A percentile compares a stretch with the other conserved stretches of the same genome.
phyloP scores from a whole-genome alignment of 37 sponge, comb jelly and placozoan species.

The Diacarnus erythraeanus region DNA sequence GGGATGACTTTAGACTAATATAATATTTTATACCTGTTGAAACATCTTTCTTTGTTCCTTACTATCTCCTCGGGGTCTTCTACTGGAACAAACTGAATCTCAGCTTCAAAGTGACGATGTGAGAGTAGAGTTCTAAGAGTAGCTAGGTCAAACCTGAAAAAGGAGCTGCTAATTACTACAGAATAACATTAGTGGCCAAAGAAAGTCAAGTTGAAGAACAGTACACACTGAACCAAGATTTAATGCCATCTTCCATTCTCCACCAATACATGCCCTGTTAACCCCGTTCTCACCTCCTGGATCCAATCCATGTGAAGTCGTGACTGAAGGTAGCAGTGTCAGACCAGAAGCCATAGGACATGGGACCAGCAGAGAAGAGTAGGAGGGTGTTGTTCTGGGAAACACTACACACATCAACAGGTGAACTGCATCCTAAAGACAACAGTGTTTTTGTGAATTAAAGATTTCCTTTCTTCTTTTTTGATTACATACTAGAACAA shows the following conservation, averaged over 20 bases:
- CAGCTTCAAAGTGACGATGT: slow-evolving; percentile 45
- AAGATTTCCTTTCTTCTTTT: no score
- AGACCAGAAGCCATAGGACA: slow-evolving; percentile 66
- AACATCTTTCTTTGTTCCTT: slow-evolving; percentile 30
- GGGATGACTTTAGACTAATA: no score
- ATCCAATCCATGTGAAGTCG: slow-evolving; percentile 18
- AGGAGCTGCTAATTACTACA: neutral
- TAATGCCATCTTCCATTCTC: neutral
- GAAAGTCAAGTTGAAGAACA: neutral
- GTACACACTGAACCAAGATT: neutral
- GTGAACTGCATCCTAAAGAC: slow-evolving; percentile 67
- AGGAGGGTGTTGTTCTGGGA: slow-evolving; percentile 45
- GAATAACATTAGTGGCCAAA: no score
- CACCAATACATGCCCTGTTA: neutral
- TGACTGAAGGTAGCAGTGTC: slow-evolving; percentile 43
- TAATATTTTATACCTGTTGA: slow-evolving; percentile 20
- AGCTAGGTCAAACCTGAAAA: slow-evolving; percentile 19
- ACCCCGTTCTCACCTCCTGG: slow-evolving; percentile 1
- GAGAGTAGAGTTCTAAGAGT: slow-evolving; percentile 13
- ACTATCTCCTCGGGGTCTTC: slow-evolving; percentile 18
- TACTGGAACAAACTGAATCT: slow-evolving; percentile 46
- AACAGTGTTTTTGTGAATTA: no score
- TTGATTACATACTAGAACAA: no score
- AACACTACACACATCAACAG: slow-evolving; percentile 73
- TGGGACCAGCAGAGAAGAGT: slow-evolving; percentile 65